These are phyloP conservation scores for Callipepla californica DNA, from an alignment of 2,113 vertebrate genomes.

Conservation along the genomic window DNA sequence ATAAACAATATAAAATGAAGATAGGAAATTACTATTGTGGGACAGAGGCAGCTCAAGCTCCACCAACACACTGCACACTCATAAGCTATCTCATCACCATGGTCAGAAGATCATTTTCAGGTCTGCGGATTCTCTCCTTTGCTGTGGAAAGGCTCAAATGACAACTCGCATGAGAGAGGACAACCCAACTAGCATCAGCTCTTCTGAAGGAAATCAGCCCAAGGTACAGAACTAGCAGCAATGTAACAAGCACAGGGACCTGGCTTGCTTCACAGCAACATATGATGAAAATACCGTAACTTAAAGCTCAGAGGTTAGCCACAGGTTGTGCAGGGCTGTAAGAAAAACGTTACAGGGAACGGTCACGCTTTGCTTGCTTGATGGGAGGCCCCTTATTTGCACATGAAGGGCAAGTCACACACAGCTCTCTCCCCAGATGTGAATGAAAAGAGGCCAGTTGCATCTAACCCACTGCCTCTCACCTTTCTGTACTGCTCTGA, in stretches of 20 bases:
- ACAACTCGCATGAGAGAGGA: neutral
- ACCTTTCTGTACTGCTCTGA: neutral
- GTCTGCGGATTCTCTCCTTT: neutral
- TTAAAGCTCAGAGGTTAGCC: constrained; percentile 56
- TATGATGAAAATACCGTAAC: constrained; percentile 3
- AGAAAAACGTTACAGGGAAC: neutral
- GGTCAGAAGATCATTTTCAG: neutral
- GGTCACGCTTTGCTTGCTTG: neutral
- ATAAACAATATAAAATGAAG: neutral
- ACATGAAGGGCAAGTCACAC: fast-evolving
- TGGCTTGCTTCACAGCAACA: neutral
- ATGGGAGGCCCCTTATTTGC: neutral
- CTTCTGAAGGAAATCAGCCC: neutral
- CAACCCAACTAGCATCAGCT: neutral
- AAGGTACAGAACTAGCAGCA: neutral
- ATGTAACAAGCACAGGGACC: neutral
- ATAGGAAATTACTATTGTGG: neutral
- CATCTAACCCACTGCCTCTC: neutral
- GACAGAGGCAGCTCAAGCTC: neutral
- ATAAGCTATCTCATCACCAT: neutral
- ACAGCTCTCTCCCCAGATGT: neutral
- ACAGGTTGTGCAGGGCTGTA: constrained; percentile 32
- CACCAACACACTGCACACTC: neutral
- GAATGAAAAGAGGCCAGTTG: neutral
- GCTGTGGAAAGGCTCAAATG: neutral